Conservation (phyloP, 2,113 vertebrate species). For the Cricetomys ansorgei region DNA sequence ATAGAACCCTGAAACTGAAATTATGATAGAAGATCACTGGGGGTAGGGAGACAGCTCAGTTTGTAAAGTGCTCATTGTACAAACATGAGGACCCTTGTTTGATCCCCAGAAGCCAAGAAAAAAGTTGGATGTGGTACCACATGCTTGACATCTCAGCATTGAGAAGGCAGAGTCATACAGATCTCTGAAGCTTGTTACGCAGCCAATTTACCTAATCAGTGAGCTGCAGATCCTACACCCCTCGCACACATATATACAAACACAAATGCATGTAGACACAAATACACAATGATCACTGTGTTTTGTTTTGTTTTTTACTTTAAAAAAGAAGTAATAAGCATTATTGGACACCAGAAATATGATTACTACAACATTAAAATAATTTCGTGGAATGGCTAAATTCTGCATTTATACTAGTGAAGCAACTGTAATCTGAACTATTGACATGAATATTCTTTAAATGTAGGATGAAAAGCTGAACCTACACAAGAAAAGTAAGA, state of each 20-base stretch:
- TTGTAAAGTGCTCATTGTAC: neutral
- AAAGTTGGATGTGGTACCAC: neutral
- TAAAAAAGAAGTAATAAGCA: neutral
- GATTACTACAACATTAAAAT: neutral
- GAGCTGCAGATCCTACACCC: neutral
- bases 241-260: neutral
- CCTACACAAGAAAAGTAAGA: neutral
- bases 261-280: neutral
- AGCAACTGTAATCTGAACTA: constrained; percentile 5
- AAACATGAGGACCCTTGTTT: neutral
- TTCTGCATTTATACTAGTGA: neutral
- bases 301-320: neutral
- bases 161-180: neutral
- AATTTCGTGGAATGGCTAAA: neutral
- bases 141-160: neutral
- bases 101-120: neutral
- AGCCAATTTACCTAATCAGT: neutral
- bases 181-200: neutral
- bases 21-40: neutral
- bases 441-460: neutral
- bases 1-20: neutral
- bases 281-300: neutral
- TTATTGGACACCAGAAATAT: constrained; percentile 5
- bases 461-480: neutral
- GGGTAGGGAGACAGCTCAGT: neutral